Percentiles rank a stretch among this genome's conserved stretches.
Conservation (phyloP, 2,888 invertebrate genomes). For the Acholoe squamosa region DNA sequence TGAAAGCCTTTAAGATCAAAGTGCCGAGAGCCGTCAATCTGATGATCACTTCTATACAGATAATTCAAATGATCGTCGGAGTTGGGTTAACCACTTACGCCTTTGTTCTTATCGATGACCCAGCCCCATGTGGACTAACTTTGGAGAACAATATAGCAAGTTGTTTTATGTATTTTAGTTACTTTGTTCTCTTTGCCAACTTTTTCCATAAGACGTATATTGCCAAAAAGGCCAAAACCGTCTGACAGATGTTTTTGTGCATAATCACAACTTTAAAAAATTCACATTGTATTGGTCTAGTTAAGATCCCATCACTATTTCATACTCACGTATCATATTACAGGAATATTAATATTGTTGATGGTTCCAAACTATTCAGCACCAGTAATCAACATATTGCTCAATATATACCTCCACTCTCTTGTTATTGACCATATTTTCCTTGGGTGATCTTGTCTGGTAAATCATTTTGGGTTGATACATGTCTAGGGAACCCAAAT, state of each 20-base stretch:
- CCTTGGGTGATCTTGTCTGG: no score
- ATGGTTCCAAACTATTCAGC: no score
- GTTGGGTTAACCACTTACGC: constrained; percentile 64
- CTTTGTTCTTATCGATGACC: constrained; percentile 57
- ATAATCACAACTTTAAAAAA: no score
- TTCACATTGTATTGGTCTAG: no score
- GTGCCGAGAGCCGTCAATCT: constrained; percentile 84
- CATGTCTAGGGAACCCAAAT: no score
- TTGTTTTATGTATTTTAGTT: constrained; percentile 78
- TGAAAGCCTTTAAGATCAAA: constrained; percentile 92
- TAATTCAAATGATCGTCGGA: constrained; percentile 76
- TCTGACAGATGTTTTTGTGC: background rate
- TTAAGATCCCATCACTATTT: no score
- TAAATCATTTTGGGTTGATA: no score
- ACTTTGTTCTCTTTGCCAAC: constrained; percentile 79
- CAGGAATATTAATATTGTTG: no score
- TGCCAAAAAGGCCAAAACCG: constrained; percentile 17
- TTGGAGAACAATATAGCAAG: constrained; percentile 72
- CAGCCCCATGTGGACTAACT: constrained; percentile 66
- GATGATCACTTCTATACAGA: constrained; percentile 75
- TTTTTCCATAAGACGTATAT: constrained; percentile 80
- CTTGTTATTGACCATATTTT: no score
- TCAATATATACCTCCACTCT: no score
- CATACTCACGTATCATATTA: no score
- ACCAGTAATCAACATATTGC: no score